These are phyloP conservation scores for Esox lucius DNA, from an alignment of 2,797 vertebrate species.

Conservation along the genomic window DNA sequence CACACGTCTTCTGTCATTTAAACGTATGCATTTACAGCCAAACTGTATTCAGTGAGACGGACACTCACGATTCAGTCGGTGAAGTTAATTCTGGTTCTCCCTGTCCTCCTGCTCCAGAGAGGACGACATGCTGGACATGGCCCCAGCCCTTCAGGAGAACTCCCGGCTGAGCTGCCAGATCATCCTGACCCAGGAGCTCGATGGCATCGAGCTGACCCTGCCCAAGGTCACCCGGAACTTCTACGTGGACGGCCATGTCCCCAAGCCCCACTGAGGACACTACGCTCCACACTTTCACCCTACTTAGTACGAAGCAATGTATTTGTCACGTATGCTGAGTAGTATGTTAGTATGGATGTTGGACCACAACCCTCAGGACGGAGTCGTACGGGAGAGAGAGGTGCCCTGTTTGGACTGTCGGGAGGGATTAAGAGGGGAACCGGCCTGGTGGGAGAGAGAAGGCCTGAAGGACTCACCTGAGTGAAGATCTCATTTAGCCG, in stretches of 20 bases:
- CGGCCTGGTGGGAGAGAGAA: constrained; percentile 9
- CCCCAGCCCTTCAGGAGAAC: constrained; percentile 87
- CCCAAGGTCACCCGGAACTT: constrained; percentile 93
- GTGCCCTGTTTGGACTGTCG: background rate
- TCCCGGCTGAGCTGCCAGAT: constrained; percentile 91
- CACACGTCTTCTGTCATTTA: background rate
- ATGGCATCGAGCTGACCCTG: constrained; percentile 84
- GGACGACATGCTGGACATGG: constrained; percentile 95
- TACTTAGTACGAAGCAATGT: background rate
- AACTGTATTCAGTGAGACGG: background rate
- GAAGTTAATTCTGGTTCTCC: background rate
- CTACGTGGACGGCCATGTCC: constrained; percentile 90
- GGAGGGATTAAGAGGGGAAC: constrained; percentile 21
- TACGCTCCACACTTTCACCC: background rate
- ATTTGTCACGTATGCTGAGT: background rate
- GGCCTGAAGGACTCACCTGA: constrained; percentile 30
- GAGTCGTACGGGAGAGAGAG: constrained; percentile 7
- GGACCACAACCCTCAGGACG: background rate
- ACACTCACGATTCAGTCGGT: background rate
- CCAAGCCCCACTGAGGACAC: constrained; percentile 85
- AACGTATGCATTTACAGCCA: background rate
- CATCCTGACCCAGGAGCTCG: constrained; percentile 78
- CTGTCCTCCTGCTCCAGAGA: constrained; percentile 69
- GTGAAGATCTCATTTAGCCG: constrained; percentile 35
- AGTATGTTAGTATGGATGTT: background rate